Conservation (phyloP, 53 echinoderm and acorn worm genomes). For the Echinometra lucunter region DNA sequence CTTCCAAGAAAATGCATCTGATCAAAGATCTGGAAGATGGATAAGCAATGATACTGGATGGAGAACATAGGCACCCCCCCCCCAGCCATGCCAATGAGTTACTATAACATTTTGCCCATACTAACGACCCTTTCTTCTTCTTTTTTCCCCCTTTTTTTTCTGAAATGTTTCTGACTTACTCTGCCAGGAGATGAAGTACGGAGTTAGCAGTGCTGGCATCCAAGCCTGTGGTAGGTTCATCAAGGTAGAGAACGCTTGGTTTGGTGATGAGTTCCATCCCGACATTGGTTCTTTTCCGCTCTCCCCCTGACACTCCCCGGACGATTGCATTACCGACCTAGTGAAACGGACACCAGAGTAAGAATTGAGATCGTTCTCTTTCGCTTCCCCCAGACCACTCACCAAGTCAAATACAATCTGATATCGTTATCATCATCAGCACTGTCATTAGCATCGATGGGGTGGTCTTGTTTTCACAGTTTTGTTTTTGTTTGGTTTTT, state of each 20-base stretch:
- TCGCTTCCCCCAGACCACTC: neutral
- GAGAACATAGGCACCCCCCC: conserved; percentile 85
- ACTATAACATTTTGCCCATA: too few relatives aligned
- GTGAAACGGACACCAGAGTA: neutral
- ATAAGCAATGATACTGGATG: conserved; percentile 84
- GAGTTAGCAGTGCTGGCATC: conserved; percentile 83
- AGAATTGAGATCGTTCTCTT: neutral
- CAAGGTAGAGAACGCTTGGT: conserved; percentile 77
- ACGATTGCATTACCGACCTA: conserved; percentile 78
- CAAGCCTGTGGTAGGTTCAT: conserved; percentile 80
- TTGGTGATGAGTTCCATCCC: conserved; percentile 84
- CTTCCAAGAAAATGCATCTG: neutral
- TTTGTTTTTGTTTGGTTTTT: too few relatives aligned
- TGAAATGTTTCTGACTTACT: conserved; percentile 55
- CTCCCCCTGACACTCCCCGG: conserved; percentile 82
- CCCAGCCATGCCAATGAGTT: too few relatives aligned
- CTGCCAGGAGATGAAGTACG: conserved; percentile 72
- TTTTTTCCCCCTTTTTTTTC: too few relatives aligned
- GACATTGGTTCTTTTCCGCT: conserved; percentile 78
- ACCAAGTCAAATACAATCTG: too few relatives aligned
- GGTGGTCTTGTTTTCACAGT: too few relatives aligned
- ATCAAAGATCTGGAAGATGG: conserved; percentile 50
- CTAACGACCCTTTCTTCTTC: neutral
- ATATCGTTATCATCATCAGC: neutral
- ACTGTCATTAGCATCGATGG: neutral